A percentile compares a stretch with the other conserved stretches of the same genome.
Conservation (phyloP, 1,140 invertebrate genomes). For the Cepaea nemoralis region DNA sequence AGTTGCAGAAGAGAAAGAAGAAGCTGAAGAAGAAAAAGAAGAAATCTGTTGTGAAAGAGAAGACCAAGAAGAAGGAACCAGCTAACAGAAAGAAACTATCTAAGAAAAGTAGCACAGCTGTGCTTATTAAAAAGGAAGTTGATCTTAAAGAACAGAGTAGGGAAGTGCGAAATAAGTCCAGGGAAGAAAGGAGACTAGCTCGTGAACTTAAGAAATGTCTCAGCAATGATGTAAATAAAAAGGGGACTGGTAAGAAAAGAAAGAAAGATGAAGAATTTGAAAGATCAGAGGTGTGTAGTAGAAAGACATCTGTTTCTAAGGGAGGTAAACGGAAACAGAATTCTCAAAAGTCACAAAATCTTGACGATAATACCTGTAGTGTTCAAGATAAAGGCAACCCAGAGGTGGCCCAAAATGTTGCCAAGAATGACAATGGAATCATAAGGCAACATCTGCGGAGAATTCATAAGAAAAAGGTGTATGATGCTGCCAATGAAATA, state of each 20-base stretch:
- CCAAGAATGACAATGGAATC: slow-evolving; percentile 2
- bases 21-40: not conserved
- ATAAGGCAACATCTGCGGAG: not conserved
- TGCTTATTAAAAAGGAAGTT: not conserved
- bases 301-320: not conserved
- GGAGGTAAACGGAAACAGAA: not conserved
- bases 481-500: not conserved
- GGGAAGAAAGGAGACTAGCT: not conserved
- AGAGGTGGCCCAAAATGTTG: not conserved
- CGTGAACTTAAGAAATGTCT: not conserved
- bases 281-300: not conserved
- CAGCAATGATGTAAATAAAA: not conserved
- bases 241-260: not conserved
- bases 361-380: not conserved
- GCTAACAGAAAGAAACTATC: not conserved
- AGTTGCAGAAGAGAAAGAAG: not conserved
- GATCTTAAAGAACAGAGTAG: not conserved
- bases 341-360: not conserved
- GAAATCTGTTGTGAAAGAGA: not conserved
- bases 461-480: not conserved
- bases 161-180: not conserved
- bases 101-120: not conserved
- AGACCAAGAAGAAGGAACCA: not conserved
- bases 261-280: not conserved
- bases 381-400: not conserved